Conservation (phyloP, 2,797 vertebrate genomes). For the Rhynchotus rufescens region DNA sequence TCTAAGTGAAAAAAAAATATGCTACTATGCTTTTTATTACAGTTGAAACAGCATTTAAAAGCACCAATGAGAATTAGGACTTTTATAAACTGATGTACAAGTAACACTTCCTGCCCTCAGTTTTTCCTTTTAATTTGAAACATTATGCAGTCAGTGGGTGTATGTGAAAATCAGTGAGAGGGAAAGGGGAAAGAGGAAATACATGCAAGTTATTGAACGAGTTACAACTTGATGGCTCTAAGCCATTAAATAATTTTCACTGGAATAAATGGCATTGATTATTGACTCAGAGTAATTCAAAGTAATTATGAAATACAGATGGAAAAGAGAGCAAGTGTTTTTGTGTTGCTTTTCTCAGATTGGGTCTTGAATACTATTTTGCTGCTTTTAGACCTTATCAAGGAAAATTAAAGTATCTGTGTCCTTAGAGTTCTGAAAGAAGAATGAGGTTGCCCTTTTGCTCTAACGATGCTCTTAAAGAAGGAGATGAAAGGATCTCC, state of each 20-base stretch:
- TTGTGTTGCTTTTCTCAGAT: background rate
- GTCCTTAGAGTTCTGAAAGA: conserved; percentile 14
- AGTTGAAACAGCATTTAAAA: background rate
- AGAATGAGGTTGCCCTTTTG: conserved; percentile 29
- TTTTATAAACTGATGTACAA: background rate
- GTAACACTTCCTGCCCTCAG: background rate
- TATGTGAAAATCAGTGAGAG: conserved; percentile 11
- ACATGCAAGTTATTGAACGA: background rate
- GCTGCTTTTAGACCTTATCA: background rate
- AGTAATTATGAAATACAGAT: conserved; percentile 31
- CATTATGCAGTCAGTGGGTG: background rate
- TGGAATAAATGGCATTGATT: conserved; percentile 44
- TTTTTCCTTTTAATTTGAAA: conserved; percentile 50
- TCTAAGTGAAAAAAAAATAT: background rate
- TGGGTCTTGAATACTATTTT: background rate
- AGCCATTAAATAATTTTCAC: conserved; percentile 39
- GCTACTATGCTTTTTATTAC: background rate
- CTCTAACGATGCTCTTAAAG: background rate
- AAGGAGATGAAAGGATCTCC: background rate
- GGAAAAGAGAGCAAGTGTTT: background rate
- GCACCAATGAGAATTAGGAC: background rate
- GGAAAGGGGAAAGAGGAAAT: background rate
- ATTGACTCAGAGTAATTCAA: conserved; percentile 32
- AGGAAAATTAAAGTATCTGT: conserved; percentile 34
- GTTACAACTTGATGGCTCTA: background rate